Percentiles rank a stretch among this genome's conserved stretches.
Conservation (phyloP, 2,888 invertebrate genomes). For the Dynastes maya region DNA sequence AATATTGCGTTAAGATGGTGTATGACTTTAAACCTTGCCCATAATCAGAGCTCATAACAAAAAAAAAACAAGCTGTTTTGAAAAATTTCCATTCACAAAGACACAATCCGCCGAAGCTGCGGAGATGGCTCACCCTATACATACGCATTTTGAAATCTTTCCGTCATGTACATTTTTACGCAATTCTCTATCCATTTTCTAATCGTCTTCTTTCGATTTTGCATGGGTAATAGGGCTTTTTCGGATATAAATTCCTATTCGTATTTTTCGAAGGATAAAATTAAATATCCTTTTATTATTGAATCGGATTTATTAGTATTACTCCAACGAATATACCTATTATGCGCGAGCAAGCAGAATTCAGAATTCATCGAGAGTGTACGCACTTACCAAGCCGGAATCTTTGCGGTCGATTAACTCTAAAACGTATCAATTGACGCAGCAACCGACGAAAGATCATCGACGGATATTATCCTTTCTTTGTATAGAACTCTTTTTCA, state of each 20-base stretch:
- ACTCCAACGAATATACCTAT: neutral
- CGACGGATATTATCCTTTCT: neutral
- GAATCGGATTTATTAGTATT: neutral
- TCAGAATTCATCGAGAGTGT: neutral
- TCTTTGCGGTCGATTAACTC: conserved; percentile 33
- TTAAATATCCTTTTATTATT: conserved; percentile 2
- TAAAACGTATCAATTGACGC: conserved; percentile 18
- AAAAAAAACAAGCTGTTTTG: no score
- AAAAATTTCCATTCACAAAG: no score
- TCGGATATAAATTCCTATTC: neutral
- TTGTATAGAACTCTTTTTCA: neutral
- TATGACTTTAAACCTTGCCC: no score
- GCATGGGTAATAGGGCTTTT: neutral
- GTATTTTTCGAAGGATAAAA: neutral
- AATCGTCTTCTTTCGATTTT: no score
- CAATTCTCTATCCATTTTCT: no score
- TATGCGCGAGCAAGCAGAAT: neutral
- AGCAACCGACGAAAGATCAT: neutral
- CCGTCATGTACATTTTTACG: no score
- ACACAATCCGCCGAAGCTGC: no score
- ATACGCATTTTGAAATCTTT: no score
- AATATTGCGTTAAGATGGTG: no score
- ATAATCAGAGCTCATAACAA: no score
- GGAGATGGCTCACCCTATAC: no score
- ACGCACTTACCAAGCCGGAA: conserved; percentile 6